Percentiles rank a stretch among this genome's conserved stretches.
phyloP scores from a whole-genome alignment of 1,140 invertebrate species.

The Parasteatoda tepidariorum region DNA sequence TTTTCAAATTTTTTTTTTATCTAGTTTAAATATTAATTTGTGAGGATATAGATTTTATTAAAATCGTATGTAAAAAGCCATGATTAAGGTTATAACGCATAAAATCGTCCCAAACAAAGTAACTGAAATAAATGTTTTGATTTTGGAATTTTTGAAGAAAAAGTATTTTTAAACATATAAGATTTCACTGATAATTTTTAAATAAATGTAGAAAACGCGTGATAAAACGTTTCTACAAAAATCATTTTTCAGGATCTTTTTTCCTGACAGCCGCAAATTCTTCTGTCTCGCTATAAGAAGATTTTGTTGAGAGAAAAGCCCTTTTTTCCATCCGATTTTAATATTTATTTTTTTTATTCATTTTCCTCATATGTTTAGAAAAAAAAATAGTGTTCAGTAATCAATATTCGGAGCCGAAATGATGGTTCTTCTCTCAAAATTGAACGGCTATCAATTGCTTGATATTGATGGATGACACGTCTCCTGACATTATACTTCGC shows the following conservation, averaged over 20 bases:
- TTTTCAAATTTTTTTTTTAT: too few species aligned
- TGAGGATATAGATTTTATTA: too few species aligned
- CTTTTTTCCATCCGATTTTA: conserved; percentile 15
- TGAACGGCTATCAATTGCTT: conserved; percentile 30
- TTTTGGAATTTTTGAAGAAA: too few species aligned
- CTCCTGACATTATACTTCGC: background rate
- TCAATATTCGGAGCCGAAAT: conserved; percentile 35
- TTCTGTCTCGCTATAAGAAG: conserved; percentile 7
- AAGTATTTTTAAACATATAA: too few species aligned
- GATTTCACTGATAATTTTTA: too few species aligned
- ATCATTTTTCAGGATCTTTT: conserved; percentile 46
- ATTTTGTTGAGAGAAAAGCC: conserved; percentile 1
- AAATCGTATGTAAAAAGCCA: too few species aligned
- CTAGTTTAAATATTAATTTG: too few species aligned
- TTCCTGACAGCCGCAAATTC: conserved; percentile 47
- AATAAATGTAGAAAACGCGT: conserved; percentile 29
- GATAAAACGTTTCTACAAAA: background rate
- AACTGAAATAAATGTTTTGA: too few species aligned
- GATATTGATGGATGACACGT: conserved; percentile 10
- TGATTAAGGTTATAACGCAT: too few species aligned
- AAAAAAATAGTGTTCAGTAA: background rate
- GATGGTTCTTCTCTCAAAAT: background rate
- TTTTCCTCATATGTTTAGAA: conserved; percentile 1
- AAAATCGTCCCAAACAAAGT: too few species aligned
- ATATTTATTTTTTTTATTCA: background rate